These are phyloP conservation scores for Tillus elongatus DNA, from an alignment of 2,888 invertebrate species.

Conservation along the genomic window DNA sequence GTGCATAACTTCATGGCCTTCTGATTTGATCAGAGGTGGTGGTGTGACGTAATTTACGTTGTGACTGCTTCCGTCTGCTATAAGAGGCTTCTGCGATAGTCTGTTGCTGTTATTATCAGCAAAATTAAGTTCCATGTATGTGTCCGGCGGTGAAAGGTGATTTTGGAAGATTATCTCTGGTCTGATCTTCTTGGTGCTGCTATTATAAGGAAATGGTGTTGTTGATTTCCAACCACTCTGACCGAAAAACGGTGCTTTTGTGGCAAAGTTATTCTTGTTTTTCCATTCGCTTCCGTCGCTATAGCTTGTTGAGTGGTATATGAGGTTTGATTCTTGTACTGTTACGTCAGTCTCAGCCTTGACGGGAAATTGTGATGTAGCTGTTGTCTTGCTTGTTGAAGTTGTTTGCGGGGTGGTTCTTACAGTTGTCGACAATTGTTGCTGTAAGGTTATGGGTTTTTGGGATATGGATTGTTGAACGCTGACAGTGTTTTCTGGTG, in stretches of 20 bases:
- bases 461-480: too few relatives aligned
- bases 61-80: slow-evolving; percentile 28
- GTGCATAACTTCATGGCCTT: slow-evolving; percentile 32
- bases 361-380: slow-evolving; percentile 19
- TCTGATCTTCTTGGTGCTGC: slow-evolving; percentile 16
- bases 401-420: slow-evolving; percentile 17
- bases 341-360: slow-evolving; percentile 39
- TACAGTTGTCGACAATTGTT: slow-evolving; percentile 15
- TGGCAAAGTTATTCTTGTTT: too few relatives aligned
- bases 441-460: too few relatives aligned
- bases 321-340: slow-evolving; percentile 54
- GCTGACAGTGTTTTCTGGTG: too few relatives aligned
- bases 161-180: slow-evolving; percentile 22
- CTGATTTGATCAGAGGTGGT: slow-evolving; percentile 23
- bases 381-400: slow-evolving; percentile 6
- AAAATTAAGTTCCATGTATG: slow-evolving; percentile 26
- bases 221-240: not conserved
- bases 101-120: slow-evolving; percentile 18
- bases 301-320: slow-evolving; percentile 54
- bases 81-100: slow-evolving; percentile 21
- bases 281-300: slow-evolving; percentile 43
- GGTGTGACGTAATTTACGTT: slow-evolving; percentile 30
- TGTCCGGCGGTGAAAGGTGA: slow-evolving; percentile 25
- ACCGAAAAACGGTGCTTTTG: too few relatives aligned
- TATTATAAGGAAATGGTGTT: too few relatives aligned